These are phyloP conservation scores for Hystrix cristata DNA, from an alignment of 2,113 vertebrate genomes.

Conservation along the genomic window DNA sequence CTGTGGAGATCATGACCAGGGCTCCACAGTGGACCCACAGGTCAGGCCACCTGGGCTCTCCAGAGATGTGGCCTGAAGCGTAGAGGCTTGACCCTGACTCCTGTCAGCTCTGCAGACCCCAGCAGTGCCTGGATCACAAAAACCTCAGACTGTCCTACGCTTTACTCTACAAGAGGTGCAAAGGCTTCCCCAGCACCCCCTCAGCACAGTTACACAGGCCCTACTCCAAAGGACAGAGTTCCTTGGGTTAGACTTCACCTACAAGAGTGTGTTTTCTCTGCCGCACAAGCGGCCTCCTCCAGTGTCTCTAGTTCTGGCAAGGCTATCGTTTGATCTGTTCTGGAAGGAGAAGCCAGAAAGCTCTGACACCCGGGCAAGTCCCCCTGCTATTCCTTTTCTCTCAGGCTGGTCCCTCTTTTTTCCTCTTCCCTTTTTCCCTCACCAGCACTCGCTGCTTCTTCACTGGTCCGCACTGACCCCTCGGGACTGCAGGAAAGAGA, in stretches of 20 bases:
- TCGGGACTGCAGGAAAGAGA: background rate
- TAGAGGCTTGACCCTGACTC: background rate
- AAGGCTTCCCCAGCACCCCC: background rate
- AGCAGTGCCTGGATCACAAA: background rate
- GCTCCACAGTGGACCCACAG: background rate
- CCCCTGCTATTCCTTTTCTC: too few relatives aligned
- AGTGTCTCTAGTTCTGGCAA: background rate
- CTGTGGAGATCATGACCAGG: background rate
- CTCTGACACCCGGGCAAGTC: background rate
- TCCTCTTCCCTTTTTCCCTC: background rate
- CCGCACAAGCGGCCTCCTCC: background rate
- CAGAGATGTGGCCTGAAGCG: background rate
- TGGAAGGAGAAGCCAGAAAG: background rate
- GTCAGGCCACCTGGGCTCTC: background rate
- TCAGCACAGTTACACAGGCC: background rate
- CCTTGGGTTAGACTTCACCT: background rate
- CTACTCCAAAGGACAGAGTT: background rate
- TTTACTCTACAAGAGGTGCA: background rate
- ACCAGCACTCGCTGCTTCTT: background rate
- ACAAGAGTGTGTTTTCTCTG: background rate
- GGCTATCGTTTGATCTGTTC: background rate
- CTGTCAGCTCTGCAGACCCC: background rate
- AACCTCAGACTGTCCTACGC: background rate
- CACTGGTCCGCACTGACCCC: background rate
- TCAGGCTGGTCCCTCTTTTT: background rate